phyloP scores from a whole-genome alignment of 2,888 invertebrate species.

The Creontiades dilutus region DNA sequence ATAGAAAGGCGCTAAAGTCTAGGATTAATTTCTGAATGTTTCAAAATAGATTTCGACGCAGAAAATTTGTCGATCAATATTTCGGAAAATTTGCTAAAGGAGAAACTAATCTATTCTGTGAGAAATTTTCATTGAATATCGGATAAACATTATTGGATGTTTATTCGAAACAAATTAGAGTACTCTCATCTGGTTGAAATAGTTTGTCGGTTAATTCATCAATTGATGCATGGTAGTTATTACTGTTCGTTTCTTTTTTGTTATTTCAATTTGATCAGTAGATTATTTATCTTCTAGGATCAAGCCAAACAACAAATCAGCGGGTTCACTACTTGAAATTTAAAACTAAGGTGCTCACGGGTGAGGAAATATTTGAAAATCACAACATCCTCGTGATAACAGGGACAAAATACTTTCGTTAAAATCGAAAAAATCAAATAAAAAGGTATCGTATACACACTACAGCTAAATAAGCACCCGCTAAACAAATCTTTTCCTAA shows the following conservation, averaged over 20 bases:
- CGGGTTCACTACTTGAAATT: slow-evolving; percentile 5
- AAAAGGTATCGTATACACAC: background rate
- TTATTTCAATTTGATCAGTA: background rate
- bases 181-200: too few relatives aligned
- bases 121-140: too few relatives aligned
- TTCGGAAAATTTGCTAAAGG: too few relatives aligned
- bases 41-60: too few relatives aligned
- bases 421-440: background rate
- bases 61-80: too few relatives aligned
- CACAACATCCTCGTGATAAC: background rate
- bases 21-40: too few relatives aligned
- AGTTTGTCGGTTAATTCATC: too few relatives aligned
- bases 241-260: background rate
- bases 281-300: background rate
- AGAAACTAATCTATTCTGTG: too few relatives aligned
- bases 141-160: too few relatives aligned
- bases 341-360: background rate
- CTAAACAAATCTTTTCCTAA: background rate
- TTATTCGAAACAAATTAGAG: too few relatives aligned
- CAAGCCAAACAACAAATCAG: slow-evolving; percentile 17
- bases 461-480: slow-evolving; percentile 2
- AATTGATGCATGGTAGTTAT: too few relatives aligned
- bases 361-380: background rate
- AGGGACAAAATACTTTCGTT: background rate
- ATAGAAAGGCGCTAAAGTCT: too few relatives aligned